These are phyloP conservation scores for Macrophya alboannulata DNA, from an alignment of 2,888 invertebrate species.

Conservation along the genomic window DNA sequence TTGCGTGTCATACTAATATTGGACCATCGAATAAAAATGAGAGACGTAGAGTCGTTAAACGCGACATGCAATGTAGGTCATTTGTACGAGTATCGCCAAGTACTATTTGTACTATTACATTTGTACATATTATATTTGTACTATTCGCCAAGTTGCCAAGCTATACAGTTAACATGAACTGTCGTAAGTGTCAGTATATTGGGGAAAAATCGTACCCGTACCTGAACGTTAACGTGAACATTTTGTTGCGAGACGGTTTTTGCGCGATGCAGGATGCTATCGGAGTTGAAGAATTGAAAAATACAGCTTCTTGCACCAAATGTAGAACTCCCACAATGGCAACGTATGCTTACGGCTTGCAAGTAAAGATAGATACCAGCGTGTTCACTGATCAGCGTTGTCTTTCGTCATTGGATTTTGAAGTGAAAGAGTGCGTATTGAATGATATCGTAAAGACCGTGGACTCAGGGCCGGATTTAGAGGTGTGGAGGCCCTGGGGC, in stretches of 20 bases:
- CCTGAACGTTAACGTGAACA: slow-evolving; percentile 52
- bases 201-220: slow-evolving; percentile 21
- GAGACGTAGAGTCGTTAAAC: slow-evolving; percentile 44
- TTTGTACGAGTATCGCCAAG: slow-evolving; percentile 53
- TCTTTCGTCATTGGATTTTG: slow-evolving; percentile 2
- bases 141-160: slow-evolving; percentile 43
- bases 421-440: slow-evolving; percentile 4
- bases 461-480: too few relatives aligned
- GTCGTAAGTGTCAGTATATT: slow-evolving; percentile 36
- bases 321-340: not conserved
- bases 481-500: too few relatives aligned
- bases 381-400: slow-evolving; percentile 19
- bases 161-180: slow-evolving; percentile 22
- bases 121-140: too few relatives aligned
- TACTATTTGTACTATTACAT: too few relatives aligned
- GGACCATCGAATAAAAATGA: slow-evolving; percentile 31
- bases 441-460: not conserved
- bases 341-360: slow-evolving; percentile 6
- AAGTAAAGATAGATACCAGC: slow-evolving; percentile 27
- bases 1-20: slow-evolving; percentile 48
- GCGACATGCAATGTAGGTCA: slow-evolving; percentile 56
- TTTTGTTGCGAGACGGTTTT: slow-evolving; percentile 33
- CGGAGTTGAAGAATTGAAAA: slow-evolving; percentile 47
- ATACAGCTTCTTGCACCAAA: not conserved
- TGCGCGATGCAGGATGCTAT: slow-evolving; percentile 51